Evolutionary conservation across 1,140 invertebrate species (phyloP), one percentile per base, ranked within the genome.

Genomic region (Cydia strobilella): DNA sequence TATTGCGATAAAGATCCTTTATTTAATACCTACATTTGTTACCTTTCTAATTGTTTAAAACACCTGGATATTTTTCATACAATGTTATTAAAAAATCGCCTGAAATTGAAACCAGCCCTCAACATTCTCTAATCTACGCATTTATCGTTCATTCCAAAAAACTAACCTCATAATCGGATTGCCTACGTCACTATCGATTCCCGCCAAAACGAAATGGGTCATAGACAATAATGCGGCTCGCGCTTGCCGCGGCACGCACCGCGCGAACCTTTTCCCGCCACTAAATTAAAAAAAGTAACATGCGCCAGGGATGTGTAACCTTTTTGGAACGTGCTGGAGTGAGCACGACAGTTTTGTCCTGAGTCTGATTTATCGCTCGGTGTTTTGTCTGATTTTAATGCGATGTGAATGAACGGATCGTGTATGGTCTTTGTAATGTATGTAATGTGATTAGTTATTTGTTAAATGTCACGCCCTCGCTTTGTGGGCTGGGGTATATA

Each of bases 221-320:
- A 80, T 75, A 81, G 82, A 83, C 80, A 75, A 81, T 88, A 88
- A 88, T 86, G 74, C 86, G 77, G 82, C 72, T 75, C 76, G 73
- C 75, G 79, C 77, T 84, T 88, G 81, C 86, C 27, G 12, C 76
- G 84, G 79, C 86, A 88, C 86, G 86, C 82, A 77, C 78, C 77
- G 74, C 45, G 51, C 79, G 74, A 76, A 76, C 75, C 76, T 76
- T 66, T 42, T 79, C 48, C 74, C 81, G 80, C 75, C 80, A 80
- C 48, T 3, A 80, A 84, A 84, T 86, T 86, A 82, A 59, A 59
- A 59, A 59, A 59, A 59, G 54, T 59, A 59, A 23, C 54, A 59
- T 10, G 54, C 20, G 54, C n/a, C 65, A 39, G 18, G 23, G 65
- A 39, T 3, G n/a, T 39, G 31, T 3, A 39, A 12, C 65, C 65